Evolutionary conservation across 92 coral and sea anemone genomes (phyloP), one percentile per base, ranked within the genome.

Genomic region (Porites rus): DNA sequence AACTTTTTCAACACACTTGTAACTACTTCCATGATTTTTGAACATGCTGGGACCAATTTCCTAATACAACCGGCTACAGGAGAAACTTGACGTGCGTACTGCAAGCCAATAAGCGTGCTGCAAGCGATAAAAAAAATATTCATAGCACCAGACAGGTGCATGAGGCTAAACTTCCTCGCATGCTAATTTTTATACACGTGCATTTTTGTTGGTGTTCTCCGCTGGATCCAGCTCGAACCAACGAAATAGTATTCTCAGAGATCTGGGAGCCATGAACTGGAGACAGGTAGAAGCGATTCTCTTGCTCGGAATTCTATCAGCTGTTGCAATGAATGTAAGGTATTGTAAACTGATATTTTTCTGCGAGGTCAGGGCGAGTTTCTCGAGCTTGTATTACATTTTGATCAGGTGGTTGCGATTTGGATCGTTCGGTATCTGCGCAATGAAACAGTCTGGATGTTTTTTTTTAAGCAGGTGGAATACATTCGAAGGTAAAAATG

Each of bases 131-230:
- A 28, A 21, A 16, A 70, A n/a, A 70, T 65, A 68, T 16, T 22
- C 50, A 54, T 74, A 52, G 17, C 7, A 38, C 46, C 43, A 11
- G 21, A 81, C 86, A 81, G 86, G 86, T 81, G 86, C 61, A 56
- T 2, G 58, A 38, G 24, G 1, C 3, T n/a, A 14, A 38, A 70
- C 61, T 58, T 76, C 58, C 70, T 81, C 70, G 70, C 71, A 70
- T 66, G 67, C 54, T 73, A 8, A 50, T 50, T 51, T 70, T 56
- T 28, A 63, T 38, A 18, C 46, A 46, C 86, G 38, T 28, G 43
- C 20, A 38, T 38, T 38, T 38, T 56, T 60, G 18, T 1, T 52
- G 58, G 54, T 14, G 51, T 56, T 11, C 62, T 80, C 28, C 77
- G 77, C 70, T 69, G 77, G 52, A 46, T 51, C 14, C 43, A 4